These are phyloP conservation scores for Aporophyla lueneburgensis DNA, from an alignment of 2,888 invertebrate species.

Conservation along the genomic window DNA sequence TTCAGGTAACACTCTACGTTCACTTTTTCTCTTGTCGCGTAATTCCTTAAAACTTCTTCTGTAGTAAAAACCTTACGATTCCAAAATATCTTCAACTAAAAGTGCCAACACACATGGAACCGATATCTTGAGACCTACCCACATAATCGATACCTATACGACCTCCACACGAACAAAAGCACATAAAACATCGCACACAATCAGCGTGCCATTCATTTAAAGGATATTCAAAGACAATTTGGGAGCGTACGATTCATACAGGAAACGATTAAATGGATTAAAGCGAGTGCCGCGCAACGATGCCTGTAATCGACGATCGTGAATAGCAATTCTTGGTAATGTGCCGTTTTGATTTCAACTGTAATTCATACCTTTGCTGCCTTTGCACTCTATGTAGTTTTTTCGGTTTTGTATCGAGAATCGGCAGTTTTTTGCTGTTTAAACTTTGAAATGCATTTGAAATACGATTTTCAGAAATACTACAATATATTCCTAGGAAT, in stretches of 20 bases:
- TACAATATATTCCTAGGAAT: too few species aligned
- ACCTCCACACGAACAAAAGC: slow-evolving; percentile 37
- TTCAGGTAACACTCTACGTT: background rate
- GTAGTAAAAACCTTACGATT: background rate
- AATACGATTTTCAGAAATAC: too few species aligned
- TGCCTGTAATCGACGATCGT: slow-evolving; percentile 65
- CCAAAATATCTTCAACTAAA: slow-evolving; percentile 2
- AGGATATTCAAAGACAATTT: slow-evolving; percentile 64
- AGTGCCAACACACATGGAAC: slow-evolving; percentile 2
- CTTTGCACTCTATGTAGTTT: background rate
- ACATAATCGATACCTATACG: slow-evolving; percentile 34
- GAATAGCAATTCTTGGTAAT: slow-evolving; percentile 59
- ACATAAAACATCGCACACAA: slow-evolving; percentile 48
- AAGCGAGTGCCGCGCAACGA: slow-evolving; percentile 70
- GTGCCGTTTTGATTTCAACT: slow-evolving; percentile 56
- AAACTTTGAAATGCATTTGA: background rate
- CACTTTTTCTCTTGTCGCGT: background rate
- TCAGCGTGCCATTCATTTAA: slow-evolving; percentile 58
- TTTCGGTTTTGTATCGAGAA: too few species aligned
- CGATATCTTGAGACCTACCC: slow-evolving; percentile 19
- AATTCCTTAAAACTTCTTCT: background rate
- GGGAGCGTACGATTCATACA: slow-evolving; percentile 60
- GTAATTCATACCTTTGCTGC: slow-evolving; percentile 52
- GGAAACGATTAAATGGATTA: slow-evolving; percentile 75
- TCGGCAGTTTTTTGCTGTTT: background rate